These are phyloP conservation scores for Saimiri boliviensis DNA, from an alignment of 2,113 vertebrate species.

Conservation along the genomic window DNA sequence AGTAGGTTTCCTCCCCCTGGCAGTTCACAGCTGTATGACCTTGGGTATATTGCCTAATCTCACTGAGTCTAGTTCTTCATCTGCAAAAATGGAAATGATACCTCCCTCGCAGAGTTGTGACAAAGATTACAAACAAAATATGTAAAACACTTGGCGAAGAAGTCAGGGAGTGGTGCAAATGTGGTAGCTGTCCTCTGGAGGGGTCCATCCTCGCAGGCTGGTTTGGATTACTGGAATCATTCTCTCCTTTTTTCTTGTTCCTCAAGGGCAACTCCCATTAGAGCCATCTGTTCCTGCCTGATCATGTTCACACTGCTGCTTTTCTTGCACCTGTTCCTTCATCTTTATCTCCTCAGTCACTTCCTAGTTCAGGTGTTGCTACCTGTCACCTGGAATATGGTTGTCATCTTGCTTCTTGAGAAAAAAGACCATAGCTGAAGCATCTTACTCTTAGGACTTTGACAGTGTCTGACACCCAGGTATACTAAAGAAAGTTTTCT, in stretches of 20 bases:
- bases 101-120: background rate
- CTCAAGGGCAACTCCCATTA: rapidly evolving
- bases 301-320: background rate
- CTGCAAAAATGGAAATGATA: background rate
- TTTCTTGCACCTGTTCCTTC: background rate
- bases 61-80: background rate
- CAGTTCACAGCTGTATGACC: background rate
- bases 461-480: background rate
- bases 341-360: background rate
- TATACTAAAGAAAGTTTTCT: background rate
- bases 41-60: background rate
- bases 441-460: background rate
- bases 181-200: background rate
- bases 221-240: background rate
- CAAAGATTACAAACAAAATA: background rate
- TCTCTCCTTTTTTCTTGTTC: background rate
- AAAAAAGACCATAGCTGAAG: background rate
- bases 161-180: no score
- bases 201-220: background rate
- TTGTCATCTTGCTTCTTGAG: background rate
- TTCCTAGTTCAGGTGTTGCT: background rate
- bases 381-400: background rate
- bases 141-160: background rate
- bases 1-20: background rate
- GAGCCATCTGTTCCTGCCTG: background rate